These are phyloP conservation scores for Stegodyphus dumicola DNA, from an alignment of 1,140 invertebrate genomes.

Conservation along the genomic window DNA sequence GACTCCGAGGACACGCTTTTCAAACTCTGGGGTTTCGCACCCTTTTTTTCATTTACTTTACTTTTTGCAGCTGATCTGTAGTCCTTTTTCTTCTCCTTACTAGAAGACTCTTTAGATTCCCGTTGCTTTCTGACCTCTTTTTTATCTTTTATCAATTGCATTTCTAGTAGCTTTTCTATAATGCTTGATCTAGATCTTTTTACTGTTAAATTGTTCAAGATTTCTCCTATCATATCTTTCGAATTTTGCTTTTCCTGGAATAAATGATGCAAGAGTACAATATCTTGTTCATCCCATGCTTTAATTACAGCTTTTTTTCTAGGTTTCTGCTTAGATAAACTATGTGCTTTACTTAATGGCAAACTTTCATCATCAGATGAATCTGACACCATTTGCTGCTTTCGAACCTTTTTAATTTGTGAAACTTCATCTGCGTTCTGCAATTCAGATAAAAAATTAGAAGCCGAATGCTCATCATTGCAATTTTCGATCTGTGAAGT, in stretches of 20 bases:
- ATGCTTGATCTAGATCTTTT: constrained; percentile 66
- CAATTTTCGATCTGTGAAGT: not conserved
- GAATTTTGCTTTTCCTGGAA: constrained; percentile 49
- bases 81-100: not conserved
- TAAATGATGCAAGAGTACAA: constrained; percentile 23
- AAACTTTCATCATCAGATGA: not conserved
- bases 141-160: constrained; percentile 24
- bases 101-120: not conserved
- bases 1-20: not conserved
- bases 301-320: not conserved
- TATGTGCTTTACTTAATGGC: not conserved
- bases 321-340: not conserved
- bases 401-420: not conserved
- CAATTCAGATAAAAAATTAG: not conserved
- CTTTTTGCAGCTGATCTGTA: not conserved
- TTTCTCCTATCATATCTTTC: constrained; percentile 66
- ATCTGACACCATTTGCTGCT: not conserved
- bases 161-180: constrained; percentile 66
- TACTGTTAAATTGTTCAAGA: constrained; percentile 65
- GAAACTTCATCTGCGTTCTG: not conserved
- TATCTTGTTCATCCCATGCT: constrained; percentile 55
- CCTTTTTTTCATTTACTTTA: not conserved
- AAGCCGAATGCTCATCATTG: too few species aligned
- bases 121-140: constrained; percentile 34
- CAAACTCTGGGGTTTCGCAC: not conserved